Conservation (phyloP, 2,113 vertebrate genomes). For the Oreocharis arfaki region DNA sequence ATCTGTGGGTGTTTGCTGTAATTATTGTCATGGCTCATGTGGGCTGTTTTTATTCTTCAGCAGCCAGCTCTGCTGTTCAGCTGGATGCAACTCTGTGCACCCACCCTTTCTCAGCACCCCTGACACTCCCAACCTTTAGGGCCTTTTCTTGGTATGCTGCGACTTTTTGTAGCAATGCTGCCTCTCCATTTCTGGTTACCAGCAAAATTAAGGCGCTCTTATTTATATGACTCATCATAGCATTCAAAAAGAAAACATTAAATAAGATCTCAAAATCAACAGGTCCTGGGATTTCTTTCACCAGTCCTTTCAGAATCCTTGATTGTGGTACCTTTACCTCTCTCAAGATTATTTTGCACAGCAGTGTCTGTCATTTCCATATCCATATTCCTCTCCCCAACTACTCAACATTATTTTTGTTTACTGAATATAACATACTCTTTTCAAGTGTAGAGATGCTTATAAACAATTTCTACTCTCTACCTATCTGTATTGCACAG, state of each 20-base stretch:
- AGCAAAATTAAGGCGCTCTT: not conserved
- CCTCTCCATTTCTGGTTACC: not conserved
- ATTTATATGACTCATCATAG: not conserved
- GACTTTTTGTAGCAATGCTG: not conserved
- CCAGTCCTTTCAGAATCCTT: not conserved
- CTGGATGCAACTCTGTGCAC: accelerated
- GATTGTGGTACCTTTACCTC: accelerated
- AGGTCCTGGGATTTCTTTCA: not conserved
- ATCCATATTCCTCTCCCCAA: not conserved
- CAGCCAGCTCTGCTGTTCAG: not conserved
- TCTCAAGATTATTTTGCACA: not conserved
- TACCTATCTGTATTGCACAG: not conserved
- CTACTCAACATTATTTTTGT: not conserved
- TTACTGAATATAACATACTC: not conserved
- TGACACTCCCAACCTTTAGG: not conserved
- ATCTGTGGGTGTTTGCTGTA: not conserved
- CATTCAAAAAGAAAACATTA: not conserved
- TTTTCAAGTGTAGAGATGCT: not conserved
- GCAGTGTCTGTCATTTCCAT: not conserved
- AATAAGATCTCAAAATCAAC: not conserved
- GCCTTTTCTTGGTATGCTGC: not conserved
- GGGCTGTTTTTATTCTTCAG: not conserved
- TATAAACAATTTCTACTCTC: not conserved
- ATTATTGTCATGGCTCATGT: not conserved
- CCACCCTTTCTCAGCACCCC: not conserved